Evolutionary conservation across 1,140 invertebrate genomes (phyloP).

Genomic region (Melanaphis sacchari): DNA sequence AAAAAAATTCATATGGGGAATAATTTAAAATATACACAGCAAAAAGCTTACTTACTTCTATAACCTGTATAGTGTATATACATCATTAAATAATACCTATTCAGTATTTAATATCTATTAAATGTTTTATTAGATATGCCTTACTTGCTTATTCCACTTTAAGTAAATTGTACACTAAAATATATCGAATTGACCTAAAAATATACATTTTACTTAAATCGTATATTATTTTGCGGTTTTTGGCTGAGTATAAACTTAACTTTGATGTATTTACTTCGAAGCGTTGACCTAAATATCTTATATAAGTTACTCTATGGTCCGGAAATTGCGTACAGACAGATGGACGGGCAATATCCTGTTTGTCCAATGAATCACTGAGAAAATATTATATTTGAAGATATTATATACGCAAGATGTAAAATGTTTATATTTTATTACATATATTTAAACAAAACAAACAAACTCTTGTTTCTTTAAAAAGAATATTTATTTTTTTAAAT

Average conservation of each 20-base stretch:
- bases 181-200: neutral
- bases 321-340: constrained; percentile 50
- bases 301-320: neutral
- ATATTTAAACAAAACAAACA: neutral
- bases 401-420: constrained; percentile 11
- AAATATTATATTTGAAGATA: neutral
- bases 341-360: constrained; percentile 51
- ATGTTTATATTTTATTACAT: neutral
- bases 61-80: too few species aligned
- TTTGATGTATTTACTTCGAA: constrained; percentile 5
- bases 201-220: neutral
- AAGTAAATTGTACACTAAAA: neutral
- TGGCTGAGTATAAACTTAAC: neutral
- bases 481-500: too few species aligned
- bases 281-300: constrained; percentile 44
- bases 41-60: too few species aligned
- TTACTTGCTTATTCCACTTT: neutral
- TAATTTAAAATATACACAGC: too few species aligned
- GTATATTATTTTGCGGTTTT: constrained; percentile 10
- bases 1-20: too few species aligned
- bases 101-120: neutral
- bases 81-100: neutral
- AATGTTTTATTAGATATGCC: neutral
- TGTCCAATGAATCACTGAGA: constrained; percentile 47
- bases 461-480: neutral